Evolutionary conservation across 2,888 invertebrate species (phyloP).

Genomic region (Xylota sylvarum): DNA sequence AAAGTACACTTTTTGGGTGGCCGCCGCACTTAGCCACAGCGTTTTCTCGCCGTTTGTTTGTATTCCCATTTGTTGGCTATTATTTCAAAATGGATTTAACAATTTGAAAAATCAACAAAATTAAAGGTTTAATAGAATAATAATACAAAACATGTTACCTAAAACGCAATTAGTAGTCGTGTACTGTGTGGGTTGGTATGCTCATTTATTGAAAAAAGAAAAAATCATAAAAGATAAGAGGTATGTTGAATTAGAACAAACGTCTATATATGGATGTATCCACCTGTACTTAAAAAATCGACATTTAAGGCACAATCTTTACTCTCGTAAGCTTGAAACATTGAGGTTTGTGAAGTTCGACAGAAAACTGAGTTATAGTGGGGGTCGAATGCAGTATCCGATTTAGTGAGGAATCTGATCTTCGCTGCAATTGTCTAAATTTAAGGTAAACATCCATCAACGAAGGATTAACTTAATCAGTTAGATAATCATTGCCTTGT

Average conservation of each 20-base stretch:
- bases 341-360: too few species aligned
- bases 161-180: conserved; percentile 49
- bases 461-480: too few species aligned
- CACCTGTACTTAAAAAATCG: too few species aligned
- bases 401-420: too few species aligned
- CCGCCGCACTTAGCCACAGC: conserved; percentile 35
- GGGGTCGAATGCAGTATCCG: too few species aligned
- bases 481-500: too few species aligned
- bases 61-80: conserved; percentile 60
- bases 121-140: conserved; percentile 52
- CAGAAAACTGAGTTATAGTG: too few species aligned
- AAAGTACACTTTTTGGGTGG: conserved; percentile 66
- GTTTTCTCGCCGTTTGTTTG: conserved; percentile 59
- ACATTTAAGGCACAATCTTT: too few species aligned
- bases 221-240: background rate
- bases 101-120: conserved; percentile 69
- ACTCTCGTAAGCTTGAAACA: too few species aligned
- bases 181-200: conserved; percentile 14
- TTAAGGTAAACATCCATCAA: too few species aligned
- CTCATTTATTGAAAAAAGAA: background rate
- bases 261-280: too few species aligned
- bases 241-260: background rate
- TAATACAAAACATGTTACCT: conserved; percentile 43
- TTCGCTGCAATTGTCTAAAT: too few species aligned
- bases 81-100: conserved; percentile 69